phyloP scores from a whole-genome alignment of 1,140 invertebrate genomes.

The Drosophila tristis region DNA sequence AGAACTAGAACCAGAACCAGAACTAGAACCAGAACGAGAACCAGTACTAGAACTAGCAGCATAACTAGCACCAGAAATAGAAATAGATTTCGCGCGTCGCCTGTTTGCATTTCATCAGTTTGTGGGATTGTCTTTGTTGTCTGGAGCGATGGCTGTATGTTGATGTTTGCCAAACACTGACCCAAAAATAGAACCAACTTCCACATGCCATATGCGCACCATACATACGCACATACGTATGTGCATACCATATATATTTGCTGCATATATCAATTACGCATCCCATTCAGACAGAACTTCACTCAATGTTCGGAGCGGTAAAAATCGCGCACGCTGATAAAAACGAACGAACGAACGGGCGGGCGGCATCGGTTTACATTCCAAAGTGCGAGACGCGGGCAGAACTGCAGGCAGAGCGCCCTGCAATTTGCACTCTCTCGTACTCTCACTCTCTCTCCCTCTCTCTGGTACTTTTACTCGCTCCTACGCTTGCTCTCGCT shows the following conservation, averaged over 20 bases:
- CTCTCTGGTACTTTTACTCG: too few species aligned
- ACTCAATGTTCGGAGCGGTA: slow-evolving; percentile 28
- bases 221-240: slow-evolving; percentile 13
- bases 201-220: too few species aligned
- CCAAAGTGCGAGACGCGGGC: slow-evolving; percentile 57
- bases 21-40: neutral
- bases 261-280: slow-evolving; percentile 63
- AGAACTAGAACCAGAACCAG: too few species aligned
- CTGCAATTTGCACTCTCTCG: slow-evolving; percentile 1
- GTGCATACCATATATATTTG: too few species aligned
- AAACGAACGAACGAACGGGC: slow-evolving; percentile 23
- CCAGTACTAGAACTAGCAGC: neutral
- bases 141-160: slow-evolving; percentile 14
- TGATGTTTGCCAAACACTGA: slow-evolving; percentile 36
- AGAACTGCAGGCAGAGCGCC: slow-evolving; percentile 6
- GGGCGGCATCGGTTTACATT: slow-evolving; percentile 68
- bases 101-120: slow-evolving; percentile 17
- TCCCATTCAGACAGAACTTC: slow-evolving; percentile 61
- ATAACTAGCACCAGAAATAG: neutral
- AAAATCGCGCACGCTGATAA: slow-evolving; percentile 64
- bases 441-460: neutral
- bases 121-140: slow-evolving; percentile 34
- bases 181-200: slow-evolving; percentile 55
- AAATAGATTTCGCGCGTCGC: slow-evolving; percentile 5
- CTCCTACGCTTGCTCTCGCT: neutral